Conservation (phyloP, 2,888 invertebrate species). For the Tholera decimalis region DNA sequence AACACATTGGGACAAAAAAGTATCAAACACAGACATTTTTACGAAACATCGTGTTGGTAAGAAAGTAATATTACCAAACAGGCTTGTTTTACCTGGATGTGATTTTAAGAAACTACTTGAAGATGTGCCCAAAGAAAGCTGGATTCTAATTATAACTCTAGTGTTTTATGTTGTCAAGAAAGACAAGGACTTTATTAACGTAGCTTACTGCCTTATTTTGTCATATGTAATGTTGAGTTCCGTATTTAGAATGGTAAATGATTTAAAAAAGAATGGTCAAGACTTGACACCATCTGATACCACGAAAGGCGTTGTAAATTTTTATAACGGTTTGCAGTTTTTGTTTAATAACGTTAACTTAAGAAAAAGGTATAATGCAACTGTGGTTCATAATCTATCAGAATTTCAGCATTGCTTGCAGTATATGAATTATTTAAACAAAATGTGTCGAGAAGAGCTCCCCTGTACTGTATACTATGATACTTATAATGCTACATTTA, state of each 20-base stretch:
- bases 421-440: slow-evolving; percentile 73
- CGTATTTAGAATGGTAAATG: slow-evolving; percentile 6
- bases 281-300: not conserved
- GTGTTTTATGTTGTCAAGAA: slow-evolving; percentile 65
- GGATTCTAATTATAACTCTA: slow-evolving; percentile 59
- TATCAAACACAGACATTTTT: slow-evolving; percentile 53
- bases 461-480: slow-evolving; percentile 62
- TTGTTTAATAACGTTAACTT: slow-evolving; percentile 41
- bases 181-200: slow-evolving; percentile 53
- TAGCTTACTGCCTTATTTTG: slow-evolving; percentile 65
- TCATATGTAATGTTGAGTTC: slow-evolving; percentile 56
- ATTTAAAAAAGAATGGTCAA: slow-evolving; percentile 2
- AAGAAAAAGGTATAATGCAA: slow-evolving; percentile 6
- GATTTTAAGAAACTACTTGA: slow-evolving; percentile 6
- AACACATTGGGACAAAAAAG: slow-evolving; percentile 27
- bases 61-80: slow-evolving; percentile 16
- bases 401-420: slow-evolving; percentile 74
- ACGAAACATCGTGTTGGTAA: slow-evolving; percentile 28
- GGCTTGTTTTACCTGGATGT: slow-evolving; percentile 39
- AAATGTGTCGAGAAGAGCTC: slow-evolving; percentile 63
- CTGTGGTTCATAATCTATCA: slow-evolving; percentile 66
- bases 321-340: slow-evolving; percentile 47
- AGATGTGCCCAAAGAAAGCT: slow-evolving; percentile 12
- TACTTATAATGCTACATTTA: slow-evolving; percentile 68
- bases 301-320: not conserved